Base-by-base conservation (phyloP, 2,797 vertebrate species). In the Falco berigora region DNA sequence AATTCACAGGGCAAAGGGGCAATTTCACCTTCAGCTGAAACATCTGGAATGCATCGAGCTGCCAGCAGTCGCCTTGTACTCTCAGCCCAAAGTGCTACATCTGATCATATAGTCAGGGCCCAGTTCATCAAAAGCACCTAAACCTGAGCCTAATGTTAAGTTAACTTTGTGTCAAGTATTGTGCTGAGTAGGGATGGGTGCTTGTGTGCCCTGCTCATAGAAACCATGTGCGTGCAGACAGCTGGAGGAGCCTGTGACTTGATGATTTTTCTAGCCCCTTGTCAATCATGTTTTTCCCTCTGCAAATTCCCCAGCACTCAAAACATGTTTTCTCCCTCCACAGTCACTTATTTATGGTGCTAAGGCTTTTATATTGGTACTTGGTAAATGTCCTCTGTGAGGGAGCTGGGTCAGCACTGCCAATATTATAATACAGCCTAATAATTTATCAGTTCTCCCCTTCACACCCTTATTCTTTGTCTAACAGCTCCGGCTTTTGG, bases 391-490 rank as follows among this genome's bases (percentile, higher is more conserved):
- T 87, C 66, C 85, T 92, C 75, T 89, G 67, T 24, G 9, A 90
- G 94, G 86, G 92, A 97, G 86, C 22, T 83, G 89, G 93, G 73
- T 93, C 90, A 61, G 86, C n/a, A 6, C 86, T 95, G 92, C 94
- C 95, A 69, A 90, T 97, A 96, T 95, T 95, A 82, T 88, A 94
- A 95, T 59, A 88, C 94, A 86, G 68, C 72, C 91, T 97, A 95
- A 98, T 97, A 96, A 96, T 97, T 97, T 97, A 94, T 86, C 96
- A 92, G 79, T 81, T 88, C 88, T 96, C 62, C 93, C 72, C 83
- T 96, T 97, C 92, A 73, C 94, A 95, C 85, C 61, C 55, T 93
- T 96, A 84, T 96, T 96, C 96, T 91, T 92, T 6, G 75, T 94
- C 93, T 93, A 97, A 96, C 93, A 97, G 93, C 93, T 92, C 80